A percentile compares a stretch with the other conserved stretches of the same genome.
Conservation (phyloP, 2,113 vertebrate genomes). For the Rissa tridactyla region DNA sequence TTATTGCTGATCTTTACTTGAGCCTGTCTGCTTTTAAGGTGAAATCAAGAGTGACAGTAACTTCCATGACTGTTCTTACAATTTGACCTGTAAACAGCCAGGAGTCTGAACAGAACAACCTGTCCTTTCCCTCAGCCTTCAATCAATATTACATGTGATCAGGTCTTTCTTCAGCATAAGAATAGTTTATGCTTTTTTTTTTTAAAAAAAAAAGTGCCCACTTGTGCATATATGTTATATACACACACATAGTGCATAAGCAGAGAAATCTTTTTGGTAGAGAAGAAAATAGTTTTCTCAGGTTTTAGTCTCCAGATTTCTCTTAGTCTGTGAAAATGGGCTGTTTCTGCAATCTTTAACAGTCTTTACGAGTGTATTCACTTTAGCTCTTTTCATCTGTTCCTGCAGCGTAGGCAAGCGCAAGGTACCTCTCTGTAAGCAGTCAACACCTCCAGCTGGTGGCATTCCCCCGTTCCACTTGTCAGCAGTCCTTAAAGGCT, state of each 20-base stretch:
- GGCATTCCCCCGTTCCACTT: not conserved
- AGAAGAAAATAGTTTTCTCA: not conserved
- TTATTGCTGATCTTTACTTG: not conserved
- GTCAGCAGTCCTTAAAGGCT: not conserved
- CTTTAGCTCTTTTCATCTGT: not conserved
- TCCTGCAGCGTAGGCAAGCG: not conserved
- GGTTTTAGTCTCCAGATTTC: not conserved
- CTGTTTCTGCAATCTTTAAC: not conserved
- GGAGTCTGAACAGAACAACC: not conserved
- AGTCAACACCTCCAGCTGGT: not conserved
- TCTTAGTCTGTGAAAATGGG: not conserved
- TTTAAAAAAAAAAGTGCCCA: not conserved
- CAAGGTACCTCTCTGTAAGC: not conserved
- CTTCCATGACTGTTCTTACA: not conserved
- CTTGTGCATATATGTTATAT: not conserved
- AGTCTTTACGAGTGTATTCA: not conserved
- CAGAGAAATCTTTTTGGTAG: not conserved
- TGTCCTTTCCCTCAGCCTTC: not conserved
- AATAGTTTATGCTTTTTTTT: not conserved
- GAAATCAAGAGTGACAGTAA: not conserved
- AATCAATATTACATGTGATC: fast-evolving
- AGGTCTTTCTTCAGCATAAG: not conserved
- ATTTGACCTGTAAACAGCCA: not conserved
- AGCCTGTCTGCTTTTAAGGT: not conserved
- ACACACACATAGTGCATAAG: not conserved